Evolutionary conservation across 1,140 invertebrate species (phyloP).

Genomic region (Aphidius gifuensis): DNA sequence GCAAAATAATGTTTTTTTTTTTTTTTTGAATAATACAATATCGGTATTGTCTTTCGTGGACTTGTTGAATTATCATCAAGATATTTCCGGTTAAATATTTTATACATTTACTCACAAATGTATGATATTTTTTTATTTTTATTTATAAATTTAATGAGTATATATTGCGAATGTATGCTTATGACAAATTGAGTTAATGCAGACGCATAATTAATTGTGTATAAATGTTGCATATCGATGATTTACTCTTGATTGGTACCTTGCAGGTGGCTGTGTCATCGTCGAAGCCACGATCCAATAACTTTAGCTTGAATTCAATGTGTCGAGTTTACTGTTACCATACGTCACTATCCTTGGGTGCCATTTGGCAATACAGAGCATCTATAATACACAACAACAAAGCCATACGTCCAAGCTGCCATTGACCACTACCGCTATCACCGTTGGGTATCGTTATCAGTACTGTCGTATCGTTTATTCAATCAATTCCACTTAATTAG

Average conservation of each 20-base stretch:
- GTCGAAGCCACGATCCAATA: constrained; percentile 33
- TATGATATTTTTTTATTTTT: neutral
- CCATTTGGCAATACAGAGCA: constrained; percentile 24
- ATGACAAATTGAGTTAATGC: constrained; percentile 33
- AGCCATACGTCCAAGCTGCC: neutral
- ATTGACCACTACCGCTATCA: neutral
- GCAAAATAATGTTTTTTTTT: too few species aligned
- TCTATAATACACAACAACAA: constrained; percentile 33
- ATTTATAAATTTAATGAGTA: neutral
- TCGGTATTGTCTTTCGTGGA: neutral
- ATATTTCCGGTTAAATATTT: constrained; percentile 12
- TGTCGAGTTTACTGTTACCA: constrained; percentile 31
- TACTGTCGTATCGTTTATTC: constrained; percentile 38
- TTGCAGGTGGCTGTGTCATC: constrained; percentile 26
- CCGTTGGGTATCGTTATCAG: constrained; percentile 40
- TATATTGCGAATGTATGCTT: constrained; percentile 22
- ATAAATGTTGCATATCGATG: constrained; percentile 22
- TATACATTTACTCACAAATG: neutral
- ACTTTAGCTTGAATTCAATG: constrained; percentile 37
- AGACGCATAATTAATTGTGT: constrained; percentile 17
- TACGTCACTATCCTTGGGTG: constrained; percentile 40
- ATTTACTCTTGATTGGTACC: constrained; percentile 17
- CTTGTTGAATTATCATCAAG: constrained; percentile 29
- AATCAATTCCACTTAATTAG: constrained; percentile 56
- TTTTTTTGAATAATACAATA: neutral